phyloP scores from a whole-genome alignment of 2,113 vertebrate species.

The Chrysemys picta region DNA sequence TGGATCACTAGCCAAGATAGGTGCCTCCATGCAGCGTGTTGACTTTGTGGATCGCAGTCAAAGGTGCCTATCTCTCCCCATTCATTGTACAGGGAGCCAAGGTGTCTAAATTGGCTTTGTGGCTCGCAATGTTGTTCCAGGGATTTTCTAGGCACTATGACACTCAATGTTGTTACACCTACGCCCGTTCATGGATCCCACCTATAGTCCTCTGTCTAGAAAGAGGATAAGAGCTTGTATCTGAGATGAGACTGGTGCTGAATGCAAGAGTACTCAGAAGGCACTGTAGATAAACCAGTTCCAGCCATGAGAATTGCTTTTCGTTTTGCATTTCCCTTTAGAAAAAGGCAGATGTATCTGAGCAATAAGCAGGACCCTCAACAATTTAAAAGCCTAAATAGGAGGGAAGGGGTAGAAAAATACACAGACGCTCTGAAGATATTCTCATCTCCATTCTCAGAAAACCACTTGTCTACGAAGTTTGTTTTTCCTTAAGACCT shows the following conservation, averaged over 20 bases:
- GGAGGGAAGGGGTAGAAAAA: slow-evolving; percentile 5
- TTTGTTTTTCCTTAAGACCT: slow-evolving; percentile 31
- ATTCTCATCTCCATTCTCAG: slow-evolving; percentile 29
- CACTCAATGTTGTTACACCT: not conserved
- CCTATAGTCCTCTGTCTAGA: slow-evolving; percentile 4
- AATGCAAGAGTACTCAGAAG: slow-evolving; percentile 18
- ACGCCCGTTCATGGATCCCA: not conserved
- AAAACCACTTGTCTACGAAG: slow-evolving; percentile 18
- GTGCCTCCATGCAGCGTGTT: not conserved
- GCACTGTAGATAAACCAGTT: slow-evolving; percentile 38
- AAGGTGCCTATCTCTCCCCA: not conserved
- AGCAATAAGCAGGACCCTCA: slow-evolving; percentile 43
- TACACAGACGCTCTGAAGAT: slow-evolving; percentile 26
- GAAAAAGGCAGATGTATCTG: slow-evolving; percentile 48
- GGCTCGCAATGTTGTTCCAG: not conserved
- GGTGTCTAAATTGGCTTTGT: not conserved
- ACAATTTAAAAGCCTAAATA: slow-evolving; percentile 35
- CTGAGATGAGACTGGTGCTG: not conserved
- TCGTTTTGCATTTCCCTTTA: slow-evolving; percentile 59
- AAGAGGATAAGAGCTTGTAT: not conserved
- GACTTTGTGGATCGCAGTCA: not conserved
- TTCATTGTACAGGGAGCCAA: not conserved
- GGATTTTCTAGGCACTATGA: not conserved
- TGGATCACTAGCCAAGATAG: not conserved
- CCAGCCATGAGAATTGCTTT: slow-evolving; percentile 2